phyloP scores from a whole-genome alignment of 1,140 invertebrate genomes.

The Achroia grisella region DNA sequence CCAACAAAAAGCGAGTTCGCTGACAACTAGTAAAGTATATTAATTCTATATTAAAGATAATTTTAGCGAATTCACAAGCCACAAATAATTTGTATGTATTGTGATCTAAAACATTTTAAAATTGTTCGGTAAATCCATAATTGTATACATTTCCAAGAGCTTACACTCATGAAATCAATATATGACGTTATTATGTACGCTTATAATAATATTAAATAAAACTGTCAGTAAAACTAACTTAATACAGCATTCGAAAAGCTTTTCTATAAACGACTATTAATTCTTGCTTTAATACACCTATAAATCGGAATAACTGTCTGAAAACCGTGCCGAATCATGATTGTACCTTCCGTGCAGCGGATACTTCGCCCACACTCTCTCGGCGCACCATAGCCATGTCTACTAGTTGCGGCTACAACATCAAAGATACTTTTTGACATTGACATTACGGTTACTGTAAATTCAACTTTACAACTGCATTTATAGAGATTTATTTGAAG shows the following conservation, averaged over 20 bases:
- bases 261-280: neutral
- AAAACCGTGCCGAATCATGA: conserved; percentile 19
- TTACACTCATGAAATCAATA: too few species aligned
- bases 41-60: too few species aligned
- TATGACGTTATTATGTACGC: too few species aligned
- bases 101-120: too few species aligned
- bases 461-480: conserved; percentile 17
- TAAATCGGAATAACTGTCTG: conserved; percentile 18
- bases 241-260: neutral
- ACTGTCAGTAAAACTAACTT: neutral
- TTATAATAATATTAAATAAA: too few species aligned
- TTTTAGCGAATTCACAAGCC: too few species aligned
- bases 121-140: too few species aligned
- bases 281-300: conserved; percentile 9
- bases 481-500: neutral
- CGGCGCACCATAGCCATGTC: conserved; percentile 27
- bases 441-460: conserved; percentile 9
- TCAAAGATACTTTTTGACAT: conserved; percentile 26
- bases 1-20: too few species aligned
- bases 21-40: too few species aligned
- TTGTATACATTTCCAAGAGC: too few species aligned
- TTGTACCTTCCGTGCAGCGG: conserved; percentile 16
- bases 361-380: conserved; percentile 31
- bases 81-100: too few species aligned
- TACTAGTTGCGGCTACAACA: conserved; percentile 27